Evolutionary conservation across 2,113 vertebrate genomes (phyloP).

Genomic region (Sylvilagus bachmani): DNA sequence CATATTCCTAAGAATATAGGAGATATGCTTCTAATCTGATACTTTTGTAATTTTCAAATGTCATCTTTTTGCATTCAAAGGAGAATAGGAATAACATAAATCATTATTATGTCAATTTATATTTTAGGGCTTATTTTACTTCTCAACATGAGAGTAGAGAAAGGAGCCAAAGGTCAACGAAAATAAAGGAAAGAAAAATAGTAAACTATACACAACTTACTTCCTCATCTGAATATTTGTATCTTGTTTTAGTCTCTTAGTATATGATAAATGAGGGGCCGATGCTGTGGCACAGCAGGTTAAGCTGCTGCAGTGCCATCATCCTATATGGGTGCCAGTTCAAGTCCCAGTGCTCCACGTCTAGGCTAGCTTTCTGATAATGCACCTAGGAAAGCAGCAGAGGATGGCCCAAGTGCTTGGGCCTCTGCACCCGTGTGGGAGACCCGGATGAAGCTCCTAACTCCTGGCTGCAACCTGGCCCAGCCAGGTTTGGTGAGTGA

Average conservation of each 20-base stretch:
- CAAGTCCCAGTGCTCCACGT: no score
- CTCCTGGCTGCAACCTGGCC: no score
- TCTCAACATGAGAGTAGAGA: background rate
- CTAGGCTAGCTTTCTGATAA: no score
- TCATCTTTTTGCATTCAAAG: background rate
- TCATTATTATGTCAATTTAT: background rate
- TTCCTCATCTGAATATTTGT: background rate
- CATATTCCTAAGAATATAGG: background rate
- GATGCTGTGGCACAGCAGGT: no score
- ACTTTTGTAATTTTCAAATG: background rate
- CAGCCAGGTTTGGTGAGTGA: no score
- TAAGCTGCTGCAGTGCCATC: no score
- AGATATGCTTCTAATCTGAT: background rate
- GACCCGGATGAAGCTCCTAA: no score
- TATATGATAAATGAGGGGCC: background rate
- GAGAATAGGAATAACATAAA: background rate
- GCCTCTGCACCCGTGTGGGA: no score
- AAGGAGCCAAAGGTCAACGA: background rate
- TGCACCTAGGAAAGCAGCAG: no score
- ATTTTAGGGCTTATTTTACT: constrained; percentile 42
- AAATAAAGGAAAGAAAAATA: constrained; percentile 9
- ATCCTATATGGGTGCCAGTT: no score
- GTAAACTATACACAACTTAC: background rate
- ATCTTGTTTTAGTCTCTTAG: background rate
- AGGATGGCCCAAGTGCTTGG: no score